These are phyloP conservation scores for Galleria mellonella DNA, from an alignment of 1,140 invertebrate genomes.

Conservation along the genomic window DNA sequence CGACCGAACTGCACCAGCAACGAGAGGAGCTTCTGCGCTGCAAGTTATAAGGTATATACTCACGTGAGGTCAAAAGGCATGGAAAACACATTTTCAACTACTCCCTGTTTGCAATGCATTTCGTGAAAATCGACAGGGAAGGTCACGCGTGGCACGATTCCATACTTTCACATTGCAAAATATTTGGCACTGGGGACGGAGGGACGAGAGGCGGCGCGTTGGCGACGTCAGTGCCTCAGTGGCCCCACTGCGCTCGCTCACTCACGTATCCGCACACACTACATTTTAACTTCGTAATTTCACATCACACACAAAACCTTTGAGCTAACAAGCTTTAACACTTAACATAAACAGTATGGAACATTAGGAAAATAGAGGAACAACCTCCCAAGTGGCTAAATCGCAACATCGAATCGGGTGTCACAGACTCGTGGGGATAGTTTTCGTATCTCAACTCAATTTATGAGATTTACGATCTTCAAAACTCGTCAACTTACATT, in stretches of 20 bases:
- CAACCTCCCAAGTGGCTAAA: constrained; percentile 53
- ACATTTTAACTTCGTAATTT: constrained; percentile 38
- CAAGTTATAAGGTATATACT: constrained; percentile 25
- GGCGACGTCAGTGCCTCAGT: constrained; percentile 54
- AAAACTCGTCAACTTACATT: constrained; percentile 73
- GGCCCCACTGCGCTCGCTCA: constrained; percentile 58
- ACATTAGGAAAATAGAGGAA: constrained; percentile 27
- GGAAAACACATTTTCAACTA: constrained; percentile 37
- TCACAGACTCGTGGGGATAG: constrained; percentile 65
- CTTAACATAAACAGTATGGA: constrained; percentile 22
- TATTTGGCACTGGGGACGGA: constrained; percentile 70
- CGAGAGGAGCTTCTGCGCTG: constrained; percentile 29
- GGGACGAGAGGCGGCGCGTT: constrained; percentile 53
- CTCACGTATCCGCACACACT: constrained; percentile 56
- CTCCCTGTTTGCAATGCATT: constrained; percentile 15
- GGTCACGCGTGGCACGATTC: constrained; percentile 69
- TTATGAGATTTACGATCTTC: constrained; percentile 51
- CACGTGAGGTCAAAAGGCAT: constrained; percentile 36
- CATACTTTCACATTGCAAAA: constrained; percentile 74
- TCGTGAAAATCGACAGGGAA: constrained; percentile 50
- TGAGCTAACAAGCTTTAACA: constrained; percentile 16
- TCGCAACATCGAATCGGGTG: constrained; percentile 65
- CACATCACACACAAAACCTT: constrained; percentile 18
- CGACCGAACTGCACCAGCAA: constrained; percentile 4
- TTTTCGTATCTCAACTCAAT: constrained; percentile 60